Conservation (phyloP, 1,140 invertebrate species). For the Pachypeltis micranthus region DNA sequence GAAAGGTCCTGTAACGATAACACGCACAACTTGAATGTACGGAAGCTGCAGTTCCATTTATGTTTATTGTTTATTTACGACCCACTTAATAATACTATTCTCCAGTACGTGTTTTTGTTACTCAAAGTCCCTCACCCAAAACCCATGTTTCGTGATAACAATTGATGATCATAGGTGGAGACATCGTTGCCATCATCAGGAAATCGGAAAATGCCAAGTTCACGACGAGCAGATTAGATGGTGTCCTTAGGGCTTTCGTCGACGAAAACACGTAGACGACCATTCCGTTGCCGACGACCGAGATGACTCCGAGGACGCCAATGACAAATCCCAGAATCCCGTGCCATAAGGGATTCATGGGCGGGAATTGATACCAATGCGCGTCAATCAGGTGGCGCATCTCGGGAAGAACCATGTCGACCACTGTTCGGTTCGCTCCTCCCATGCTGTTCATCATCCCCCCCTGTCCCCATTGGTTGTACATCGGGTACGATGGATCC, state of each 20-base stretch:
- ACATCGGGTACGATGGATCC: conserved; percentile 14
- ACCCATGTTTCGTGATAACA: conserved; percentile 80
- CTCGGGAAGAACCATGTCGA: conserved; percentile 58
- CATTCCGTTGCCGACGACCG: conserved; percentile 66
- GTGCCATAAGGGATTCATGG: conserved; percentile 68
- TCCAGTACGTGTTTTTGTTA: no score
- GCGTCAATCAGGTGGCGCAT: conserved; percentile 58
- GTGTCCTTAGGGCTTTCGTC: conserved; percentile 63
- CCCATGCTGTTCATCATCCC: background rate
- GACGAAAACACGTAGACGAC: conserved; percentile 74
- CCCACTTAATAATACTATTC: no score
- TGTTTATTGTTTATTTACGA: no score
- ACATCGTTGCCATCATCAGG: conserved; percentile 73
- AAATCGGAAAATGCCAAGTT: conserved; percentile 82
- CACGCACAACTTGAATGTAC: background rate
- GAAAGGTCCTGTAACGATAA: conserved; percentile 44
- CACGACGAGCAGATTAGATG: conserved; percentile 71
- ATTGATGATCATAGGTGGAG: conserved; percentile 73
- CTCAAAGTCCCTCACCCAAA: conserved; percentile 54
- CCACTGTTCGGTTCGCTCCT: conserved; percentile 49
- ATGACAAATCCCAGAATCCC: conserved; percentile 63
- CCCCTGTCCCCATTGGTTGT: conserved; percentile 13
- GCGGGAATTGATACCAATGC: conserved; percentile 64
- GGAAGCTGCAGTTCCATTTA: no score
- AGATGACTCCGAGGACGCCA: conserved; percentile 53